These are phyloP conservation scores for Cylindroiulus punctatus DNA, from an alignment of 2,888 invertebrate species.

Conservation along the genomic window DNA sequence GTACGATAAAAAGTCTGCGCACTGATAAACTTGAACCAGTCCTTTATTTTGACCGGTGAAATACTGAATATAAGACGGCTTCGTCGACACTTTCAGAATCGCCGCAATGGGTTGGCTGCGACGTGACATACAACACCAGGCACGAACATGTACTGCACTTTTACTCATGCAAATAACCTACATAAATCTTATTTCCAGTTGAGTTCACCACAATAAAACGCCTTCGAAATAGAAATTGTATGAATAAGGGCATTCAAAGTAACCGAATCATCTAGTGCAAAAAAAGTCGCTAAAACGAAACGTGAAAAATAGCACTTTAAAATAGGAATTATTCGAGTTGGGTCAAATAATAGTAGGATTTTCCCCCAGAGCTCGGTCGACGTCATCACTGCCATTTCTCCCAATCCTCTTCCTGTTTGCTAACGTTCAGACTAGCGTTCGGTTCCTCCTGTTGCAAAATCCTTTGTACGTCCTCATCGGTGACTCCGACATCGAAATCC, in stretches of 20 bases:
- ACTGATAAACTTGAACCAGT: not conserved
- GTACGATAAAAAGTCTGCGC: not conserved
- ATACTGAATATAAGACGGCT: not conserved
- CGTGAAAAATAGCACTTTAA: not conserved
- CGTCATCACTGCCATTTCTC: slow-evolving; percentile 47
- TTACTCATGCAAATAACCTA: slow-evolving; percentile 1
- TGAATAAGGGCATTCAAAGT: not conserved
- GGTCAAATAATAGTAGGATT: not conserved
- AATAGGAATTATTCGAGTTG: not conserved
- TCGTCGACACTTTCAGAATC: not conserved
- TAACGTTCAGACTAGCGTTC: slow-evolving; percentile 11
- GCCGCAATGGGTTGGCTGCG: not conserved
- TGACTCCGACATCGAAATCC: slow-evolving; percentile 57
- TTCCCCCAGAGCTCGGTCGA: not conserved
- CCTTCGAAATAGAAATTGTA: not conserved
- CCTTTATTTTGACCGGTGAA: not conserved
- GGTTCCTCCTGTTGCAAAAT: not conserved
- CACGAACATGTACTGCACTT: not conserved
- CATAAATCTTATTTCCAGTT: not conserved
- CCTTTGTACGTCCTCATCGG: slow-evolving; percentile 56
- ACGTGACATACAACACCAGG: not conserved
- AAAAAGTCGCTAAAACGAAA: not conserved
- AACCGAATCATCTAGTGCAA: slow-evolving; percentile 3
- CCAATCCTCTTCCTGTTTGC: slow-evolving; percentile 49
- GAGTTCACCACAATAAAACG: not conserved